Evolutionary conservation across 2,888 invertebrate genomes (phyloP).

Genomic region (Phengaris arion): DNA sequence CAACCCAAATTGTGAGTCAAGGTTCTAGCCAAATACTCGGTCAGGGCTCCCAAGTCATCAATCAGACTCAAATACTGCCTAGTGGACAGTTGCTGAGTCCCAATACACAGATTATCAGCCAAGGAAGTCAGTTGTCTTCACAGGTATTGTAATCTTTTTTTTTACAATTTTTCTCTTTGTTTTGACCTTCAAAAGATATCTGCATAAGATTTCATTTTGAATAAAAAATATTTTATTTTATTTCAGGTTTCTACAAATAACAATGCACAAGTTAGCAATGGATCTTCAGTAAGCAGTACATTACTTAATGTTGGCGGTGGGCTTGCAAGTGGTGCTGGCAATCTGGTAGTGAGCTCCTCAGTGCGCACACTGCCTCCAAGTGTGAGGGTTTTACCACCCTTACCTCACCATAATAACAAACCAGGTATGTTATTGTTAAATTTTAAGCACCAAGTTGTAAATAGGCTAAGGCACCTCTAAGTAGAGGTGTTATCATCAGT

Average conservation of each 20-base stretch:
- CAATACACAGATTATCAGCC: slow-evolving; percentile 72
- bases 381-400: slow-evolving; percentile 66
- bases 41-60: slow-evolving; percentile 66
- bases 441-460: background rate
- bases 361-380: slow-evolving; percentile 67
- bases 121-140: slow-evolving; percentile 66
- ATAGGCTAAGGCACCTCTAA: no score
- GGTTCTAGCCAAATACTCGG: slow-evolving; percentile 60
- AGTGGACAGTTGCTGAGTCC: slow-evolving; percentile 64
- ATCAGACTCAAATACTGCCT: slow-evolving; percentile 64
- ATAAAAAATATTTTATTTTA: background rate
- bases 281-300: slow-evolving; percentile 55
- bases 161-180: background rate
- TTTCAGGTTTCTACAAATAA: slow-evolving; percentile 47
- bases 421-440: slow-evolving; percentile 53
- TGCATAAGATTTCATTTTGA: background rate
- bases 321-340: slow-evolving; percentile 58
- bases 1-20: slow-evolving; percentile 70
- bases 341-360: slow-evolving; percentile 65
- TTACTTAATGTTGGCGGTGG: slow-evolving; percentile 65
- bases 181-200: background rate
- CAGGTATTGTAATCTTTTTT: slow-evolving; percentile 41
- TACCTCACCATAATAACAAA: slow-evolving; percentile 64
- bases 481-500: no score
- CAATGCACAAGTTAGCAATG: slow-evolving; percentile 54